These are phyloP conservation scores for Pachymerium ferrugineum DNA, from an alignment of 2,888 invertebrate genomes.

Conservation along the genomic window DNA sequence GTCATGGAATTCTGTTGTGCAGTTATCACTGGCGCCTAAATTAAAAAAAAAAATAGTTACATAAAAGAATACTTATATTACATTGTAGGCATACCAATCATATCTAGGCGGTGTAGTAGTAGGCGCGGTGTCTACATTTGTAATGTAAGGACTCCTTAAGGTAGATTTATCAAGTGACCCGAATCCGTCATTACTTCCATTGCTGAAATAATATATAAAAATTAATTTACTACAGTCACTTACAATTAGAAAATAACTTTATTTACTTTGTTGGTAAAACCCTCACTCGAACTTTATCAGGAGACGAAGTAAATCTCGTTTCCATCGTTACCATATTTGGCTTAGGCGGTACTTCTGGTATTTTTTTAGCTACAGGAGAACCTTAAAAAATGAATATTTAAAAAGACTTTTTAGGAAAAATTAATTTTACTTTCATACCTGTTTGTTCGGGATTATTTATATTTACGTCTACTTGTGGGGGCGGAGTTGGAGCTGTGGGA, in stretches of 20 bases:
- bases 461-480: neutral
- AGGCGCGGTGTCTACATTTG: neutral
- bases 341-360: slow-evolving; percentile 28
- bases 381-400: neutral
- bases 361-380: neutral
- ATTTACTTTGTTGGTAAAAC: slow-evolving; percentile 10
- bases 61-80: neutral
- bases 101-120: neutral
- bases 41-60: neutral
- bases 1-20: neutral
- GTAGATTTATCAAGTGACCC: neutral
- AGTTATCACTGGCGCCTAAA: neutral
- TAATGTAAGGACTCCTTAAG: neutral
- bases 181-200: neutral
- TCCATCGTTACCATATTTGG: slow-evolving; percentile 31
- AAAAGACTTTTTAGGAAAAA: neutral
- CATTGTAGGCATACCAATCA: neutral
- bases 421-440: neutral
- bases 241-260: neutral
- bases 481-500: slow-evolving; percentile 31
- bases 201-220: too few relatives aligned
- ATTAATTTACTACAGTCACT: neutral
- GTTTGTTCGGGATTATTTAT: slow-evolving; percentile 11
- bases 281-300: slow-evolving; percentile 15
- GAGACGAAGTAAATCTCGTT: slow-evolving; percentile 29